Conservation (phyloP, 2,113 vertebrate species). For the Takifugu bimaculatus region DNA sequence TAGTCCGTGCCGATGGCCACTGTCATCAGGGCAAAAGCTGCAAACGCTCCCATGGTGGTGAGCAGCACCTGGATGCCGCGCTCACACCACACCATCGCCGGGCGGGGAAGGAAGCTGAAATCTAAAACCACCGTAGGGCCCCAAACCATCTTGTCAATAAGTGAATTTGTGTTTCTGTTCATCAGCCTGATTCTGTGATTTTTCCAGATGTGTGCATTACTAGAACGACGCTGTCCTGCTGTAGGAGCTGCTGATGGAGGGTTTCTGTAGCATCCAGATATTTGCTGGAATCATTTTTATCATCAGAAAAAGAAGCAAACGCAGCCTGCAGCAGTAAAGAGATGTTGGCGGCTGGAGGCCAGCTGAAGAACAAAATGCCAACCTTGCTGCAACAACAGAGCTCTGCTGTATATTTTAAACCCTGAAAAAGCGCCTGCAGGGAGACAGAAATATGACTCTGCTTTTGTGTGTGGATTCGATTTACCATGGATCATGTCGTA, state of each 20-base stretch:
- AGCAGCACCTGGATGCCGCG: constrained; percentile 87
- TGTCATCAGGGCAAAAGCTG: constrained; percentile 90
- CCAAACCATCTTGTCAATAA: not conserved
- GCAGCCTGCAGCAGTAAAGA: constrained; percentile 25
- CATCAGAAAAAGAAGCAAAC: not conserved
- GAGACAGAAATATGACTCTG: not conserved
- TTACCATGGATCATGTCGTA: not conserved
- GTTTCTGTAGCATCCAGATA: too few relatives aligned
- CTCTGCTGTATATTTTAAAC: not conserved
- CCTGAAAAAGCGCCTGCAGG: not conserved
- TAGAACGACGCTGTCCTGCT: too few relatives aligned
- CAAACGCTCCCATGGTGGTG: constrained; percentile 90
- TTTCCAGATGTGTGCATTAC: too few relatives aligned
- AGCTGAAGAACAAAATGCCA: constrained; percentile 32
- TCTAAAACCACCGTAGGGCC: constrained; percentile 24
- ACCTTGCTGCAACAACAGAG: constrained; percentile 16
- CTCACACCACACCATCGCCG: constrained; percentile 86
- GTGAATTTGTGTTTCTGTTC: not conserved
- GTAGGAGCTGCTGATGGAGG: too few relatives aligned
- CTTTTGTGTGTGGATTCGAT: not conserved
- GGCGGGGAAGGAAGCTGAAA: constrained; percentile 56
- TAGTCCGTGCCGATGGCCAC: constrained; percentile 93
- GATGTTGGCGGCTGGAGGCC: constrained; percentile 25
- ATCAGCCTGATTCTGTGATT: too few relatives aligned
- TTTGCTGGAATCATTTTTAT: too few relatives aligned